Percentiles rank a stretch among this genome's conserved stretches.
Evolutionary conservation across 2,797 vertebrate species (phyloP).

Genomic region (Darevskia mixta): DNA sequence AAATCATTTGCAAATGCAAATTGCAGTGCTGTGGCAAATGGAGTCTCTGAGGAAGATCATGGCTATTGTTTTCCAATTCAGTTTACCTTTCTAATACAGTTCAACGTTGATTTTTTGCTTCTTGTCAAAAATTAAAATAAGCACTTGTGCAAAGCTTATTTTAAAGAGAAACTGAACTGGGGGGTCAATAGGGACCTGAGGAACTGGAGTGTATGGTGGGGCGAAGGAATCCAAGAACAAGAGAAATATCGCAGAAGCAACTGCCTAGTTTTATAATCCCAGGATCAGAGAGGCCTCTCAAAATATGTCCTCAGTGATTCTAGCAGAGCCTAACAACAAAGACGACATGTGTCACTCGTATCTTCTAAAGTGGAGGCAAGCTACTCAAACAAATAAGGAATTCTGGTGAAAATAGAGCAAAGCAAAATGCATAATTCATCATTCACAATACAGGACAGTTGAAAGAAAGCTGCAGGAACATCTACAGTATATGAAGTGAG

Average conservation of each 20-base stretch:
- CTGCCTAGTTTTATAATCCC: neutral
- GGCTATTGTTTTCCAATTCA: neutral
- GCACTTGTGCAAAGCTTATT: neutral
- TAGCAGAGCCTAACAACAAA: neutral
- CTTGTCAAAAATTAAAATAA: slow-evolving; percentile 1
- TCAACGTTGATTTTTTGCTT: neutral
- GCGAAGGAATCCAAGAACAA: neutral
- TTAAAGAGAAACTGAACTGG: neutral
- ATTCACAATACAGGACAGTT: slow-evolving; percentile 42
- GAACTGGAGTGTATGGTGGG: neutral
- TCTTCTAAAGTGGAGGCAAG: slow-evolving; percentile 33
- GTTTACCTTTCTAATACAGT: neutral
- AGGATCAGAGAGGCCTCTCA: neutral
- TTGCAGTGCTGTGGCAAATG: slow-evolving; percentile 28
- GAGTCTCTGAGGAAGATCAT: neutral
- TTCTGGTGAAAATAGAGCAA: slow-evolving; percentile 41
- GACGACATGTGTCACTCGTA: slow-evolving; percentile 19
- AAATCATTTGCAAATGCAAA: slow-evolving; percentile 53
- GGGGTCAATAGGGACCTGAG: neutral
- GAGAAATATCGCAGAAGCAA: neutral
- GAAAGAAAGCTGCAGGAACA: slow-evolving; percentile 48
- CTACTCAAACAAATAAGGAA: slow-evolving; percentile 27
- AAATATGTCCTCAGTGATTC: slow-evolving; percentile 1
- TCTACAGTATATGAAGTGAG: slow-evolving; percentile 48
- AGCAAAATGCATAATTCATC: slow-evolving; percentile 51